A percentile compares a stretch with the other conserved stretches of the same genome.
Evolutionary conservation across 1,140 invertebrate species (phyloP).

Genomic region (Papilio polytes): DNA sequence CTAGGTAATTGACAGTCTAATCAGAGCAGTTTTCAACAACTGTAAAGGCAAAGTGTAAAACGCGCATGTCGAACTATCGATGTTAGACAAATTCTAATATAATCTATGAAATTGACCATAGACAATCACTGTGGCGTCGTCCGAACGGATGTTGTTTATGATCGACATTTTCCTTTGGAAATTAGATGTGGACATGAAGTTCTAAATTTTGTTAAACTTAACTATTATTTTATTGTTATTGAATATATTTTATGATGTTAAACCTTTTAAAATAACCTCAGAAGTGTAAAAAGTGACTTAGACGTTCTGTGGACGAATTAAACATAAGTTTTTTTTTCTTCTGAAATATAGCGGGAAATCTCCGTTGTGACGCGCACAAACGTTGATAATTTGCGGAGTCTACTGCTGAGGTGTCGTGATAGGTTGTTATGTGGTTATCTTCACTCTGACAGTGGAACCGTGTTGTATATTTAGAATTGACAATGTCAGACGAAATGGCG

Average conservation of each 20-base stretch:
- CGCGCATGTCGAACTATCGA: neutral
- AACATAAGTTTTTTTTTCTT: slow-evolving; percentile 62
- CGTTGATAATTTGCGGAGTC: slow-evolving; percentile 65
- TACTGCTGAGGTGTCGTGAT: slow-evolving; percentile 66
- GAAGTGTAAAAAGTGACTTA: slow-evolving; percentile 13
- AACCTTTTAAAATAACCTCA: neutral
- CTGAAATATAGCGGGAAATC: slow-evolving; percentile 80
- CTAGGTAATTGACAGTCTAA: too few species aligned
- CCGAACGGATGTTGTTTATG: slow-evolving; percentile 79
- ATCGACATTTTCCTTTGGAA: slow-evolving; percentile 77
- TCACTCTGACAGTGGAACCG: slow-evolving; percentile 69
- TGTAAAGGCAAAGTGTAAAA: too few species aligned
- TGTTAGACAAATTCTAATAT: neutral
- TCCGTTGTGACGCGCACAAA: slow-evolving; percentile 77
- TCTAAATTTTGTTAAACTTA: slow-evolving; percentile 47
- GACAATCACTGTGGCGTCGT: slow-evolving; percentile 73
- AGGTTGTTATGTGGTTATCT: slow-evolving; percentile 76
- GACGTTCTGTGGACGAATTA: slow-evolving; percentile 13
- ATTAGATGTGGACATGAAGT: slow-evolving; percentile 60
- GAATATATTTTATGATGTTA: slow-evolving; percentile 34
- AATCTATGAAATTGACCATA: slow-evolving; percentile 41
- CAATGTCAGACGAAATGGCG: slow-evolving; percentile 82
- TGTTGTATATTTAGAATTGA: slow-evolving; percentile 75
- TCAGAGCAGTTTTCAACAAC: too few species aligned
- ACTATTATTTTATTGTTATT: slow-evolving; percentile 41